Percentiles rank a stretch among this genome's conserved stretches.
These are phyloP conservation scores for Peromyscus melanophrys DNA, from an alignment of 2,797 vertebrate genomes.

Conservation along the genomic window DNA sequence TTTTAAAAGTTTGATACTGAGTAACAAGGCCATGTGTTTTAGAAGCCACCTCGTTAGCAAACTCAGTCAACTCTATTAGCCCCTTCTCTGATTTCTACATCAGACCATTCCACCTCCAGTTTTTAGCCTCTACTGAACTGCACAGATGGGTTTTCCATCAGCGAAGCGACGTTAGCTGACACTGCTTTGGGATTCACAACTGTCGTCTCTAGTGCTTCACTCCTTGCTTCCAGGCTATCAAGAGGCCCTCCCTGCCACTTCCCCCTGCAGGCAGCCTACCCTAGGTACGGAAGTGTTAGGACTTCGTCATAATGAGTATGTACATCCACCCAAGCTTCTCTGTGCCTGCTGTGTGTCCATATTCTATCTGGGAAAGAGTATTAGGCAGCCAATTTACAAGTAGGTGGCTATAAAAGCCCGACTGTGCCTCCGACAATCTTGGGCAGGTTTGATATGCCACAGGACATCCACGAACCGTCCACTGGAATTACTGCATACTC, in stretches of 20 bases:
- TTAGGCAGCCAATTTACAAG: constrained; percentile 13
- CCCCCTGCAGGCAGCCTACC: neutral
- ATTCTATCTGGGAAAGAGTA: neutral
- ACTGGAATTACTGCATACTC: constrained; percentile 31
- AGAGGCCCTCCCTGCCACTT: neutral
- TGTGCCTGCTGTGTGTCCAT: neutral
- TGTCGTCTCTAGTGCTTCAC: neutral
- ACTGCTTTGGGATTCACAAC: neutral
- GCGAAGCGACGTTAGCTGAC: neutral
- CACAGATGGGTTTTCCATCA: neutral
- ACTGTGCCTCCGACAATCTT: neutral
- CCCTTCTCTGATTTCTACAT: neutral
- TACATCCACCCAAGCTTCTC: neutral
- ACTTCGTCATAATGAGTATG: neutral
- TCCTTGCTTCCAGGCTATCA: neutral
- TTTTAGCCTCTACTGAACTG: neutral
- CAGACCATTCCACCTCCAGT: neutral
- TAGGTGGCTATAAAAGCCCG: neutral
- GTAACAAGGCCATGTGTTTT: neutral
- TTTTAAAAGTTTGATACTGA: constrained; percentile 11
- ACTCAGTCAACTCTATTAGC: neutral
- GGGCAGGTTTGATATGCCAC: neutral
- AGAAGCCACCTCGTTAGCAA: constrained; percentile 24
- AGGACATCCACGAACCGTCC: neutral
- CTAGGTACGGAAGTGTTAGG: neutral